A percentile compares a stretch with the other conserved stretches of the same genome.
Evolutionary conservation across 35 echinoderm and acorn worm genomes (phyloP).

Genomic region (Lytechinus pictus): DNA sequence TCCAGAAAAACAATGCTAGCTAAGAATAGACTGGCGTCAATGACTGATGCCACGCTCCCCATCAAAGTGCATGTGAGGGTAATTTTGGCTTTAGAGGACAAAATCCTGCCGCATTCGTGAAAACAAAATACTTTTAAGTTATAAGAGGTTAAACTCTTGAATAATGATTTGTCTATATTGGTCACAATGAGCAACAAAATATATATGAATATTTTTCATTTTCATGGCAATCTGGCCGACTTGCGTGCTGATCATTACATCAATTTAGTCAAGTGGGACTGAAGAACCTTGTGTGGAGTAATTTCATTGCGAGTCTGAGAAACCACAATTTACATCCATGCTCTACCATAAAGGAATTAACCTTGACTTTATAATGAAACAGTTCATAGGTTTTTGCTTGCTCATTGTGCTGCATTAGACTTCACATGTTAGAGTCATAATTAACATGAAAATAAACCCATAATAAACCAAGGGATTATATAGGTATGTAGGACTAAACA

Average conservation of each 20-base stretch:
- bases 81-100: neutral
- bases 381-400: neutral
- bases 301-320: neutral
- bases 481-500: too few species aligned
- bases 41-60: neutral
- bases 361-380: slow-evolving; percentile 13
- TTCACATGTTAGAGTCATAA: neutral
- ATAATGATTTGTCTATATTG: neutral
- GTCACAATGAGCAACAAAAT: slow-evolving; percentile 1
- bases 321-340: neutral
- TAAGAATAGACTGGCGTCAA: slow-evolving; percentile 28
- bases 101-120: neutral
- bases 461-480: too few species aligned
- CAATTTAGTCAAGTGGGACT: slow-evolving; percentile 9
- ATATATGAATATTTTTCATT: neutral
- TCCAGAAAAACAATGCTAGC: slow-evolving; percentile 26
- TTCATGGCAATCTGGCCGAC: neutral
- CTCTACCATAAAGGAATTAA: neutral
- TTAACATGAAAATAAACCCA: neutral
- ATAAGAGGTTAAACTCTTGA: neutral
- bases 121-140: neutral
- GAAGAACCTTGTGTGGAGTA: neutral
- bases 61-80: slow-evolving; percentile 10
- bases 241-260: slow-evolving; percentile 11
- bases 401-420: neutral